These are phyloP conservation scores for Halcyon chelicuti DNA, from an alignment of 2,797 vertebrate species.

Conservation along the genomic window DNA sequence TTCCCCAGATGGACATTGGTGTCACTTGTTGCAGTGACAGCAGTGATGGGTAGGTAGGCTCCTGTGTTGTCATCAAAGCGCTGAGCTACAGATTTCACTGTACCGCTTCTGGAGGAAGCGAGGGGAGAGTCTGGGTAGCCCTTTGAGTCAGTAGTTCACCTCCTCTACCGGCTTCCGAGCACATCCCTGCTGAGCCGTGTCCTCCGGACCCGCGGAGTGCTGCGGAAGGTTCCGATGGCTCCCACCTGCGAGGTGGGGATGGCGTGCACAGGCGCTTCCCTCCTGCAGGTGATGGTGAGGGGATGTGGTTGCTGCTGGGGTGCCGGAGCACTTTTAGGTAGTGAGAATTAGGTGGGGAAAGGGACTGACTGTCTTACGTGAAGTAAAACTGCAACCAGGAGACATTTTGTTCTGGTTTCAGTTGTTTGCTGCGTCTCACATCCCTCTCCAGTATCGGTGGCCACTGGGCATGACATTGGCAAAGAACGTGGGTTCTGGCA, in stretches of 20 bases:
- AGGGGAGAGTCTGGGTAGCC: not conserved
- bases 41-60: not conserved
- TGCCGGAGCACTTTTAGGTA: not conserved
- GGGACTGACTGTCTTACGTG: rapidly evolving
- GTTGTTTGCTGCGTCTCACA: rapidly evolving
- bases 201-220: not conserved
- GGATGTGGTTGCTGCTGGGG: rapidly evolving
- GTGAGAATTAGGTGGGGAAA: not conserved
- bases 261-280: rapidly evolving
- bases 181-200: not conserved
- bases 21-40: rapidly evolving
- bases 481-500: not conserved
- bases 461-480: not conserved
- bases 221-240: not conserved
- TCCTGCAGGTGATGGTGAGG: rapidly evolving
- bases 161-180: rapidly evolving
- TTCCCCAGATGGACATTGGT: not conserved
- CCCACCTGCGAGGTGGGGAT: rapidly evolving
- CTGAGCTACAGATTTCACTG: not conserved
- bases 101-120: rapidly evolving
- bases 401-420: not conserved
- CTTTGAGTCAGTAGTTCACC: not conserved
- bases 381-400: not conserved
- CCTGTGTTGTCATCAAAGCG: not conserved
- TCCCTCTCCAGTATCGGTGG: not conserved